These are phyloP conservation scores for Rugalucina vietnamica DNA, from an alignment of 2,888 invertebrate genomes.

Conservation along the genomic window DNA sequence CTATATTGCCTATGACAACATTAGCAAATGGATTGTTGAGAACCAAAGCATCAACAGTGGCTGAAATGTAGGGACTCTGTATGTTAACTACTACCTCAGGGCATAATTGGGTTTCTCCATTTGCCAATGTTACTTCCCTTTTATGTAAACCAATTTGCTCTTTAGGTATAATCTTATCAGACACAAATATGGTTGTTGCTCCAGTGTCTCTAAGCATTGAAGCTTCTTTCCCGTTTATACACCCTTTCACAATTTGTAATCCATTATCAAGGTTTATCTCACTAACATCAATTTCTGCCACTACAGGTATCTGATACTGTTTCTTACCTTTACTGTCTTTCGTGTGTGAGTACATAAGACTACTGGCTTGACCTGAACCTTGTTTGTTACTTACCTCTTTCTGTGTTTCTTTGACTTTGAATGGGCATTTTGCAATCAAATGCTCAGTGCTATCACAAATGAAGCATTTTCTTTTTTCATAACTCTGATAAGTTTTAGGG, in stretches of 20 bases:
- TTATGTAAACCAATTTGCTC: background rate
- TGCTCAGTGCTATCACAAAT: slow-evolving; percentile 18
- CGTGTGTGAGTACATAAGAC: background rate
- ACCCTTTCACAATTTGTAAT: background rate
- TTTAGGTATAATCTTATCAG: background rate
- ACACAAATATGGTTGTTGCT: slow-evolving; percentile 10
- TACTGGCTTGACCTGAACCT: background rate
- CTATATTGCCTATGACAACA: slow-evolving; percentile 13
- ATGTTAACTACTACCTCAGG: background rate
- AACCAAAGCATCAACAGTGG: slow-evolving; percentile 6
- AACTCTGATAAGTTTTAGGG: background rate
- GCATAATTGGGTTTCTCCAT: background rate
- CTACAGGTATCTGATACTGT: background rate
- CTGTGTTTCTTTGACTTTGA: background rate
- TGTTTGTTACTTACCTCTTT: background rate
- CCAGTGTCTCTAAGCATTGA: slow-evolving; percentile 4
- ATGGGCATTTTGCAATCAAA: slow-evolving; percentile 14
- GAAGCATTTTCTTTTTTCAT: slow-evolving; percentile 1
- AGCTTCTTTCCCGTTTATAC: background rate
- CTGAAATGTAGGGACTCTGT: slow-evolving; percentile 1
- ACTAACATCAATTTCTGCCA: background rate
- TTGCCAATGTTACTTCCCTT: background rate
- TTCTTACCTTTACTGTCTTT: background rate
- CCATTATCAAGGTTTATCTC: background rate
- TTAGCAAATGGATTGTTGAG: slow-evolving; percentile 16